Conservation (phyloP, 2,797 vertebrate species). For the Momotus momota region DNA sequence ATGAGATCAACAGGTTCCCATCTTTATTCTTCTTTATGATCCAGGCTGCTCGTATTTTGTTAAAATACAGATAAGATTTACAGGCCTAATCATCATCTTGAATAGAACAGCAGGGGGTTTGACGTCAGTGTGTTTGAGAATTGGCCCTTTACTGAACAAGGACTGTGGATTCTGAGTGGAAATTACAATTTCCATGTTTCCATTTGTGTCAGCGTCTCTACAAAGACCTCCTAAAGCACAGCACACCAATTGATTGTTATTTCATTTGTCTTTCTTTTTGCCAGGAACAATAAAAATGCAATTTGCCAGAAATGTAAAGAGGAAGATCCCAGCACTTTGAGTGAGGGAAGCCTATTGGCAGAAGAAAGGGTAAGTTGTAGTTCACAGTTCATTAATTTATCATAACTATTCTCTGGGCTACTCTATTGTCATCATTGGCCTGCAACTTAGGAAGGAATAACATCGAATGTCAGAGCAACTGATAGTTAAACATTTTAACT, state of each 20-base stretch:
- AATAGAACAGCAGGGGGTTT: neutral
- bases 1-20: neutral
- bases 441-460: neutral
- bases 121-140: neutral
- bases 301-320: constrained; percentile 82
- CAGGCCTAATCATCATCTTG: neutral
- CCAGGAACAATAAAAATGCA: constrained; percentile 79
- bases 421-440: neutral
- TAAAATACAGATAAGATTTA: neutral
- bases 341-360: constrained; percentile 74
- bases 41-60: neutral
- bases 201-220: neutral
- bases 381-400: neutral
- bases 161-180: neutral
- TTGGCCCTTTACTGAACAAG: neutral
- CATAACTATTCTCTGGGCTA: neutral
- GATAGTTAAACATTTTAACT: neutral
- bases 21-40: neutral
- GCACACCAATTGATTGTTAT: neutral
- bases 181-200: neutral
- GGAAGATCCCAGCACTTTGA: constrained; percentile 59
- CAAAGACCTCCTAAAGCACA: neutral
- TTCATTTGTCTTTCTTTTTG: neutral
- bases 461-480: neutral
- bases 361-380: constrained; percentile 76